phyloP scores from a whole-genome alignment of 2,113 vertebrate species.

The Aphelocoma coerulescens region DNA sequence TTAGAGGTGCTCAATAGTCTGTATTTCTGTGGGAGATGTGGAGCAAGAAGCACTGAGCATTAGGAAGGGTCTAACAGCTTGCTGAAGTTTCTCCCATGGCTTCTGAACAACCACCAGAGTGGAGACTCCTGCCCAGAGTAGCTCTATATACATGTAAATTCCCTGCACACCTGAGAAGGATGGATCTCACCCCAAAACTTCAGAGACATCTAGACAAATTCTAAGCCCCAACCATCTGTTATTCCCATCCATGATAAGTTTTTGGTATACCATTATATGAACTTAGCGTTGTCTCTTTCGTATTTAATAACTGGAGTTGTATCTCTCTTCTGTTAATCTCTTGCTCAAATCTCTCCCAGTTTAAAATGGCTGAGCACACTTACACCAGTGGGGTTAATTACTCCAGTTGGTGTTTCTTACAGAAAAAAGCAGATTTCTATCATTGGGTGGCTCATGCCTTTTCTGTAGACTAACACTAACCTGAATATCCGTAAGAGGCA shows the following conservation, averaged over 20 bases:
- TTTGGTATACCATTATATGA: not conserved
- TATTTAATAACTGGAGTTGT: not conserved
- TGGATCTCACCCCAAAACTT: not conserved
- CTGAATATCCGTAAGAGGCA: not conserved
- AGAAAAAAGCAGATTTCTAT: not conserved
- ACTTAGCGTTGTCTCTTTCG: not conserved
- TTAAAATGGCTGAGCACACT: not conserved
- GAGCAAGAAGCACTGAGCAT: not conserved
- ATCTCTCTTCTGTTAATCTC: not conserved
- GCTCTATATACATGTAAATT: not conserved
- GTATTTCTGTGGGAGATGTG: not conserved
- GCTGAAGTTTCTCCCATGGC: not conserved
- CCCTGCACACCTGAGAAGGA: not conserved
- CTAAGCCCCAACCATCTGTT: not conserved
- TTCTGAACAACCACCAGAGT: not conserved
- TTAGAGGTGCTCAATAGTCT: not conserved
- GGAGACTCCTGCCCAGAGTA: not conserved
- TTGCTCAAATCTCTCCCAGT: not conserved
- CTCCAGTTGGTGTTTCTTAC: not conserved
- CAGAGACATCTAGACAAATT: not conserved
- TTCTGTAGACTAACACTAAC: not conserved
- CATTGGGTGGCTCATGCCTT: not conserved
- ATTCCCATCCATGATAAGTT: not conserved
- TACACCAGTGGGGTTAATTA: not conserved
- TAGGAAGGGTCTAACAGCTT: not conserved